Conservation (phyloP, 1,140 invertebrate species). For the Druon quercuslanigerum region DNA sequence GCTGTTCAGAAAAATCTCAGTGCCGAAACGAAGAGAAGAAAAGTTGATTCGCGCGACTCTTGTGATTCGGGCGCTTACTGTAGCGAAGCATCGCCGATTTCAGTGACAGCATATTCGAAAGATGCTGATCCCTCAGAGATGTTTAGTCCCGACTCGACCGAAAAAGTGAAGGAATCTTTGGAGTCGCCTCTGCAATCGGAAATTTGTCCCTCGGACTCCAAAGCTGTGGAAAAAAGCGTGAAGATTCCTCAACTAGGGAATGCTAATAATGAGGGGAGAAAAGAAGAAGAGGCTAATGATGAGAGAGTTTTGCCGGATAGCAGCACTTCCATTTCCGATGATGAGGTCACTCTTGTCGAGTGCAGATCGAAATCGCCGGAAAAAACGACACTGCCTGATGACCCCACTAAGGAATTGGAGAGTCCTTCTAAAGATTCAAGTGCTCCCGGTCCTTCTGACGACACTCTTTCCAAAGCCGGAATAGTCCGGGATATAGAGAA, state of each 20-base stretch:
- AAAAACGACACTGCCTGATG: background rate
- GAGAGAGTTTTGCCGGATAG: background rate
- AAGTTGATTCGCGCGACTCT: background rate
- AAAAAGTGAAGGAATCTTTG: background rate
- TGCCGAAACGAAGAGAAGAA: background rate
- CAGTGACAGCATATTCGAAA: background rate
- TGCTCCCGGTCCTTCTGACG: background rate
- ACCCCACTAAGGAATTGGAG: too few species aligned
- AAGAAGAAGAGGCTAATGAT: too few species aligned
- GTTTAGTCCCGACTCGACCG: background rate
- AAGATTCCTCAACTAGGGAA: too few species aligned
- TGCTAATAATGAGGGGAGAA: too few species aligned
- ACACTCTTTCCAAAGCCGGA: background rate
- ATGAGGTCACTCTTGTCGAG: background rate
- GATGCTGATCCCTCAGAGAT: background rate
- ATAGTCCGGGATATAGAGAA: background rate
- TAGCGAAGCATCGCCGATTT: background rate
- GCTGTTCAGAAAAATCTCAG: background rate
- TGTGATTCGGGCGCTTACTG: background rate
- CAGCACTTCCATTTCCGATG: background rate
- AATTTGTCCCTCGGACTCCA: background rate
- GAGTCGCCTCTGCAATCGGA: background rate
- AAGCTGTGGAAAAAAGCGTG: background rate
- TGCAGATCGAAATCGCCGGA: background rate
- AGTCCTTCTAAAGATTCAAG: too few species aligned